Evolutionary conservation across 2,113 vertebrate genomes (phyloP).

Genomic region (Morone saxatilis): DNA sequence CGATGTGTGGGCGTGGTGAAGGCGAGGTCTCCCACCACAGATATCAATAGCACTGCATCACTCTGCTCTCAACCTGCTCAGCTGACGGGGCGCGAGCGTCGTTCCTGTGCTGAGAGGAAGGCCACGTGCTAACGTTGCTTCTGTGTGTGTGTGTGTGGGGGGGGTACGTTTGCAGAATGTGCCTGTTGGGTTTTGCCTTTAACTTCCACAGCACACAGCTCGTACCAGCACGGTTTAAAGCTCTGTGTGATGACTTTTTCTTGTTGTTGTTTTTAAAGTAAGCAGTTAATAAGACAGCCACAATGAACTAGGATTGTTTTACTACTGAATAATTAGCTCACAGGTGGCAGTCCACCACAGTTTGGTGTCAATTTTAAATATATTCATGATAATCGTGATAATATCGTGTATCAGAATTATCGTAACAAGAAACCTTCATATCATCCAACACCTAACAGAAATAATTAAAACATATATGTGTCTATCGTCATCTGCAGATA

Average conservation of each 20-base stretch:
- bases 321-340: background rate
- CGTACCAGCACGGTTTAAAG: background rate
- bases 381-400: too few relatives aligned
- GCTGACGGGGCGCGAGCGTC: slow-evolving; percentile 19
- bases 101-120: background rate
- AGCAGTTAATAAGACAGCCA: background rate
- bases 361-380: too few relatives aligned
- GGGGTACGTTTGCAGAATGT: background rate
- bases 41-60: slow-evolving; percentile 45
- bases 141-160: background rate
- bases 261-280: background rate
- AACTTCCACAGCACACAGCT: background rate
- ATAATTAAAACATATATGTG: background rate
- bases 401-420: too few relatives aligned
- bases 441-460: background rate
- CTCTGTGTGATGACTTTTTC: background rate
- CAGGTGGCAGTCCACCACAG: too few relatives aligned
- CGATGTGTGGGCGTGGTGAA: slow-evolving; percentile 43
- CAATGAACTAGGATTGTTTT: background rate
- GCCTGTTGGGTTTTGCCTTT: background rate
- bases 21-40: slow-evolving; percentile 50
- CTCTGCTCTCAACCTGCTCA: slow-evolving; percentile 25
- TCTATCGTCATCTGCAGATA: background rate
- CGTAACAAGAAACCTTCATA: too few relatives aligned
- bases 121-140: background rate